phyloP scores from a whole-genome alignment of 2,113 vertebrate species.

The Parotia lawesii region DNA sequence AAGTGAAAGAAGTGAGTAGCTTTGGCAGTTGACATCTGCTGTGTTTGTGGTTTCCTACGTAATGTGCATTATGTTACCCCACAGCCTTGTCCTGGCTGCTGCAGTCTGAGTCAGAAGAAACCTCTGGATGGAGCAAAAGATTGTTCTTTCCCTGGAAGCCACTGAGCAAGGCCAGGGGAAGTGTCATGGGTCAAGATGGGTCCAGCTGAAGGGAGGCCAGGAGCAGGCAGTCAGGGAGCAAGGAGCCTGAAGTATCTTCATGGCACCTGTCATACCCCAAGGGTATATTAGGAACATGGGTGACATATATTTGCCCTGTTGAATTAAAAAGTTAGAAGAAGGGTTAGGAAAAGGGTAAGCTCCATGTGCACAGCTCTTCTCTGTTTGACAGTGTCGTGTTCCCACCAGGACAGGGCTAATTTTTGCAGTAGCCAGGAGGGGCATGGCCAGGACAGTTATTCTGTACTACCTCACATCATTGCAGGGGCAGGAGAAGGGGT shows the following conservation, averaged over 20 bases:
- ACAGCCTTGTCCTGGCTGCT: background rate
- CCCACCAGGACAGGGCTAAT: background rate
- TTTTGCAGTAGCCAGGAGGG: background rate
- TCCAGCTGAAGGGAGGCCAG: background rate
- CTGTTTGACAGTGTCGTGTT: background rate
- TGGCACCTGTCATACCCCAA: background rate
- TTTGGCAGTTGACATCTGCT: background rate
- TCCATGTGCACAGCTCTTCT: background rate
- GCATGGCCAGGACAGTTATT: background rate
- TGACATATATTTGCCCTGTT: background rate
- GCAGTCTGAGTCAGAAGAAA: background rate
- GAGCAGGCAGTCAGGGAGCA: background rate
- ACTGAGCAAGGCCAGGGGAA: background rate
- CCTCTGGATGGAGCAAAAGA: background rate
- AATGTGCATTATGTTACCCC: fast-evolving
- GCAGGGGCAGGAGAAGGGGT: fast-evolving
- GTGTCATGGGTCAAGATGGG: background rate
- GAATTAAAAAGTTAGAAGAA: background rate
- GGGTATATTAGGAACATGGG: background rate
- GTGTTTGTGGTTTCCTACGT: fast-evolving
- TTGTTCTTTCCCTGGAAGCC: background rate
- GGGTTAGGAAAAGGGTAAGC: background rate
- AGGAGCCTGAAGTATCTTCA: background rate
- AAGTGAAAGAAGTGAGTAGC: background rate
- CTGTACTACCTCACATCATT: background rate